These are phyloP conservation scores for Cloeon dipterum DNA, from an alignment of 2,888 invertebrate species.

Conservation along the genomic window DNA sequence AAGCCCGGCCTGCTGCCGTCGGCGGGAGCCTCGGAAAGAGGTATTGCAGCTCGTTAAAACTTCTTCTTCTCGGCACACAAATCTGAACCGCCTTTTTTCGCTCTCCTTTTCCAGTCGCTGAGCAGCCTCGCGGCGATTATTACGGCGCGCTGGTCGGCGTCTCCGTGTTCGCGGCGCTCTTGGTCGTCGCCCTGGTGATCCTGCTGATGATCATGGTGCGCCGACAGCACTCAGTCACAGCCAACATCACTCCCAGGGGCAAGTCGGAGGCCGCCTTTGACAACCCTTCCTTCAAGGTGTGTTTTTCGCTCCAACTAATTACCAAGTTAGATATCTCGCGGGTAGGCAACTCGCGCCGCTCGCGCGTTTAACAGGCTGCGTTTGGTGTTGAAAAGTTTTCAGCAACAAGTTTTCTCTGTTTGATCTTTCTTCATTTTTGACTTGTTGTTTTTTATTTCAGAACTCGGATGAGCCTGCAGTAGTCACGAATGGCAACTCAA, in stretches of 20 bases:
- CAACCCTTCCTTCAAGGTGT: conserved; percentile 86
- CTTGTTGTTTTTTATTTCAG: too few species aligned
- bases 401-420: too few species aligned
- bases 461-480: too few species aligned
- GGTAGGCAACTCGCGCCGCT: too few species aligned
- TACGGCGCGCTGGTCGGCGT: conserved; percentile 75
- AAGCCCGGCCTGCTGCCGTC: conserved; percentile 22
- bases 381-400: too few species aligned
- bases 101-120: conserved; percentile 5
- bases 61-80: conserved; percentile 3
- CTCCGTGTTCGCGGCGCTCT: conserved; percentile 65
- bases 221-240: conserved; percentile 40
- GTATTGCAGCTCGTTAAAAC: too few species aligned
- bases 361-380: too few species aligned
- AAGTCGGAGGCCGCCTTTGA: conserved; percentile 77
- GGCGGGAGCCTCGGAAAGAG: conserved; percentile 25
- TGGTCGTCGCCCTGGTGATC: conserved; percentile 58
- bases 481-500: too few species aligned
- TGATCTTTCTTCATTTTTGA: too few species aligned
- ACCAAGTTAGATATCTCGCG: too few species aligned
- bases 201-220: conserved; percentile 57
- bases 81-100: conserved; percentile 10
- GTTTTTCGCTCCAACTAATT: too few species aligned
- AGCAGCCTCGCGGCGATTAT: conserved; percentile 35
- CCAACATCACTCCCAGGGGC: conserved; percentile 55